Evolutionary conservation across 2,888 invertebrate genomes (phyloP).

Genomic region (Bruchidius siliquastri): DNA sequence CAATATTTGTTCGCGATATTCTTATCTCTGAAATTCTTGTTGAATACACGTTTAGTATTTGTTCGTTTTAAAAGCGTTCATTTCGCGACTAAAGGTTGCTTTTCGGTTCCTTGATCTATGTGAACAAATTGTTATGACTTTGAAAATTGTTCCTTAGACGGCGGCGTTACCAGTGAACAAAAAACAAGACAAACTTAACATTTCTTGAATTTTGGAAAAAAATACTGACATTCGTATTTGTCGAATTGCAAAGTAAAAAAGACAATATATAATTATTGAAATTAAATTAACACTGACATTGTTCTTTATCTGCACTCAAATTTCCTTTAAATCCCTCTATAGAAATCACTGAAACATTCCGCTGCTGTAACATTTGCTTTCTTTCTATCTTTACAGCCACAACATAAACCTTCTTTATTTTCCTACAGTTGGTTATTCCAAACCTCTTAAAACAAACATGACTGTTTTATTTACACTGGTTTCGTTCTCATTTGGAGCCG

Average conservation of each 20-base stretch:
- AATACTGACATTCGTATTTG: too few relatives aligned
- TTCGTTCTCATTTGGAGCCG: neutral
- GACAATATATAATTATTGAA: too few relatives aligned
- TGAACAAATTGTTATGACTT: too few relatives aligned
- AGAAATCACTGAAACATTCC: neutral
- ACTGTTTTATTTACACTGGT: neutral
- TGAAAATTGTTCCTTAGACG: too few relatives aligned
- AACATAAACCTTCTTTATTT: neutral
- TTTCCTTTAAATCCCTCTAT: too few relatives aligned
- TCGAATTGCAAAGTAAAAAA: too few relatives aligned
- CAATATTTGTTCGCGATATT: neutral
- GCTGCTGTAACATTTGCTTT: neutral
- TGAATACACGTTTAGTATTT: neutral
- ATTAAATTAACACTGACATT: too few relatives aligned
- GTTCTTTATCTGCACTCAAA: too few relatives aligned
- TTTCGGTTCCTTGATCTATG: too few relatives aligned
- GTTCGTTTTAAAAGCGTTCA: neutral
- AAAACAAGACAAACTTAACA: too few relatives aligned
- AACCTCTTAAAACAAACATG: neutral
- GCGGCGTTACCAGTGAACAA: too few relatives aligned
- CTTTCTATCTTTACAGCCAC: neutral
- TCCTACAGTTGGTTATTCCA: neutral
- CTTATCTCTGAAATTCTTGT: neutral
- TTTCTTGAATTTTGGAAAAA: too few relatives aligned
- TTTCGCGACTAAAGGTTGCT: neutral